phyloP scores from a whole-genome alignment of 2,113 vertebrate species.

The Lepisosteus osseus region DNA sequence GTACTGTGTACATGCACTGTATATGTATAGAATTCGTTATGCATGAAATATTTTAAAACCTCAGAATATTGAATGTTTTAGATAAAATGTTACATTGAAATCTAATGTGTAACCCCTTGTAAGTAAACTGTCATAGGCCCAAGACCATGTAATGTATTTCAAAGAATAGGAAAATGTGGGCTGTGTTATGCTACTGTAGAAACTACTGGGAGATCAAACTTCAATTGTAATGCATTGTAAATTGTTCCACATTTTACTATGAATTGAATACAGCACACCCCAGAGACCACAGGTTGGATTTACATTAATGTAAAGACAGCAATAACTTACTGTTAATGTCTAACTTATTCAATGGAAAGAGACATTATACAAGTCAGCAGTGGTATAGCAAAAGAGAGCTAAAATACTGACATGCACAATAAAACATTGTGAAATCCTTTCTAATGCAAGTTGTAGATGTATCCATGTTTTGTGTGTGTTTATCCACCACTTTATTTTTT shows the following conservation, averaged over 20 bases:
- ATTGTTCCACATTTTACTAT: constrained; percentile 46
- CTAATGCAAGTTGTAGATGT: background rate
- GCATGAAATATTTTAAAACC: background rate
- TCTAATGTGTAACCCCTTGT: background rate
- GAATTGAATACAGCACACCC: constrained; percentile 38
- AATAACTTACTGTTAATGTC: constrained; percentile 45
- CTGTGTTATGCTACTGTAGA: constrained; percentile 36
- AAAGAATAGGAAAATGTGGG: constrained; percentile 23
- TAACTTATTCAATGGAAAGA: constrained; percentile 38
- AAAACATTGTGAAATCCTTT: constrained; percentile 37
- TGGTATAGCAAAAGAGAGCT: constrained; percentile 12
- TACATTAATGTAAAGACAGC: constrained; percentile 38
- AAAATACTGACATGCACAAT: constrained; percentile 41
- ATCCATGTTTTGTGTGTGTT: constrained; percentile 23
- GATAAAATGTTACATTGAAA: constrained; percentile 9
- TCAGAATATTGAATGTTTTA: background rate
- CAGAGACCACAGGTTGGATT: constrained; percentile 50
- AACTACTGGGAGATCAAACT: constrained; percentile 36
- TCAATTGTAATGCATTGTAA: constrained; percentile 26
- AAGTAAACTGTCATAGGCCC: background rate
- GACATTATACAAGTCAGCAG: constrained; percentile 34
- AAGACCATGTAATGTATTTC: background rate
- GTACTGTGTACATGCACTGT: background rate
- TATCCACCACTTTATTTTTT: background rate
- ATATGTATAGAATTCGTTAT: background rate